Base-by-base conservation (phyloP, 2,888 invertebrate genomes). In the Aethes cnicana region DNA sequence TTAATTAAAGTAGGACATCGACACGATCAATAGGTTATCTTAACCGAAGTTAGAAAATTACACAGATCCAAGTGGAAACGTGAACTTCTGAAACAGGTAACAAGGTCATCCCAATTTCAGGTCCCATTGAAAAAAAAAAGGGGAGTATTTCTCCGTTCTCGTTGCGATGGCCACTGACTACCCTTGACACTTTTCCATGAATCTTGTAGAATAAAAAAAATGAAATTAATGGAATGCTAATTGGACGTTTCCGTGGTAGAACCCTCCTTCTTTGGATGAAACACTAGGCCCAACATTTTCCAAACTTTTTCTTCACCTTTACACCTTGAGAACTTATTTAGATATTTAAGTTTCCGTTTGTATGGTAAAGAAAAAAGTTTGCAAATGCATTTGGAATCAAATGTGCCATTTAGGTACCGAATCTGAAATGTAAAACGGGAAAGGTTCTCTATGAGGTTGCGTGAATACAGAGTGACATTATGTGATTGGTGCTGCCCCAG, bases 401-500 rank as follows among this genome's bases (percentile, higher is more conserved):
- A 25, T 32, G 37, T 47, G 37, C 36, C 37, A 30, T 36, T 36
- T 26, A 25, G 25, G 5, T 30, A n/a, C n/a, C n/a, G n/a, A n/a
- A n/a, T n/a, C n/a, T n/a, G n/a, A n/a, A n/a, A n/a, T n/a, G n/a
- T n/a, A n/a, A n/a, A n/a, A n/a, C n/a, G n/a, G n/a, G n/a, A n/a
- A n/a, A n/a, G n/a, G n/a, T 63, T 71, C 69, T 83, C 79, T 83
- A 84, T 83, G 87, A 85, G 86, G 84, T 81, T 76, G 81, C 71
- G 81, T 80, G 78, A 73, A 59, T 66, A 60, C 57, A 63, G 81
- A 77, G 83, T 80, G 81, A 75, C 72, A 74, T 75, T 73, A 81
- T 86, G 84, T 87, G 85, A 88, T 84, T 88, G 88, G 88, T 89
- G 89, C 89, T 89, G 89, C 89, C 89, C 89, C 82, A 77, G 72